Evolutionary conservation across 2,113 vertebrate species (phyloP).

Genomic region (Fulmarus glacialis): DNA sequence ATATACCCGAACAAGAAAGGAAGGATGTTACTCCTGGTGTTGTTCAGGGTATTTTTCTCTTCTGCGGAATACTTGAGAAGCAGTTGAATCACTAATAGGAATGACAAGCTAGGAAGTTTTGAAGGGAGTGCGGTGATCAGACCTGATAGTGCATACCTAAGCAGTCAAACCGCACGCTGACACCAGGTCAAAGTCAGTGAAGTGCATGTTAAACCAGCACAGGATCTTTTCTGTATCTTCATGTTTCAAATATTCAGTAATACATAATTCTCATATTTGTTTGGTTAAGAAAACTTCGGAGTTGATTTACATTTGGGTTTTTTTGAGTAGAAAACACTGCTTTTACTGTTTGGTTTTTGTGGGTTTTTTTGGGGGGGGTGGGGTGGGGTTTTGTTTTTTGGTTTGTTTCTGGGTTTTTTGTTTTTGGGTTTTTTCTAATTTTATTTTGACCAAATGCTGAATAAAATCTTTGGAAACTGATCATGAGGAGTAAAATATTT

Average conservation of each 20-base stretch:
- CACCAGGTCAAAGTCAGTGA: neutral
- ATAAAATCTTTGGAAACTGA: neutral
- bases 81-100: neutral
- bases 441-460: neutral
- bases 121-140: neutral
- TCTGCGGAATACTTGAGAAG: neutral
- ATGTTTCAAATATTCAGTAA: neutral
- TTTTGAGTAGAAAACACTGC: neutral
- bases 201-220: neutral
- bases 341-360: neutral
- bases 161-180: neutral
- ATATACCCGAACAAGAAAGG: neutral
- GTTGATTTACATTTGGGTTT: neutral
- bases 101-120: neutral
- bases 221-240: neutral
- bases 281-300: neutral
- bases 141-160: neutral
- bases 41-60: neutral
- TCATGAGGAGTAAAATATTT: neutral
- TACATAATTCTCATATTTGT: neutral
- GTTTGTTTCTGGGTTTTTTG: too few relatives aligned
- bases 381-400: fast-evolving
- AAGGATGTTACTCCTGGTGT: neutral
- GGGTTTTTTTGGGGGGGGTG: neutral
- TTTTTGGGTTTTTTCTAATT: fast-evolving